phyloP scores from a whole-genome alignment of 2,888 invertebrate genomes.

The Drosophila recens region DNA sequence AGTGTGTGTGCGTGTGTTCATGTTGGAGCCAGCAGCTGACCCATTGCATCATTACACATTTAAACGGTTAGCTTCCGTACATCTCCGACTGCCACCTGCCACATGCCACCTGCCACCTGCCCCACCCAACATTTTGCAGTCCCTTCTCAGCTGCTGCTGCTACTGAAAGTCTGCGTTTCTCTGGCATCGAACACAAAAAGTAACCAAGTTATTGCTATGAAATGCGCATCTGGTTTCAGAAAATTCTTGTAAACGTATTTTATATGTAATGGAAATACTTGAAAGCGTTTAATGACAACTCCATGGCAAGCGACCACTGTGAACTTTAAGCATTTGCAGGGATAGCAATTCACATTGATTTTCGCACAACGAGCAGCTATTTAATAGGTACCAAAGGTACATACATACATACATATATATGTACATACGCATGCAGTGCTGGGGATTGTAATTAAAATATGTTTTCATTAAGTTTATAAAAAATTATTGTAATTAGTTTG shows the following conservation, averaged over 20 bases:
- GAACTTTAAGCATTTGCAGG: background rate
- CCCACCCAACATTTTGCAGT: background rate
- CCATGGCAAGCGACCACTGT: background rate
- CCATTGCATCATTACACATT: conserved; percentile 46
- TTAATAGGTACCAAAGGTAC: background rate
- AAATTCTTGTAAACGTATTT: conserved; percentile 17
- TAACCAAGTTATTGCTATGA: conserved; percentile 33
- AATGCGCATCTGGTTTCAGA: conserved; percentile 29
- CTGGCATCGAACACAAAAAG: conserved; percentile 12
- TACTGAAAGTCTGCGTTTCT: conserved; percentile 1
- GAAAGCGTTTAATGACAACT: conserved; percentile 9
- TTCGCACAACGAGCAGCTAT: background rate
- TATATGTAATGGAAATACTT: conserved; percentile 23
- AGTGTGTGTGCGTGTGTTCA: conserved; percentile 4
- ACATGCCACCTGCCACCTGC: no score
- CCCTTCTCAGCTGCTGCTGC: background rate
- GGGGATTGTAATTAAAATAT: background rate
- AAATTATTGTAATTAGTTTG: no score
- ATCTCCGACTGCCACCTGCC: conserved; percentile 1
- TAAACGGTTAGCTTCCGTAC: conserved; percentile 34
- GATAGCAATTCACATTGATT: background rate
- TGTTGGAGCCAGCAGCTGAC: conserved; percentile 26
- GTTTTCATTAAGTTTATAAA: background rate
- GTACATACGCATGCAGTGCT: no score
- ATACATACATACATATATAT: no score